Evolutionary conservation across 2,113 vertebrate genomes (phyloP).

Genomic region (Melanerpes formicivorus): DNA sequence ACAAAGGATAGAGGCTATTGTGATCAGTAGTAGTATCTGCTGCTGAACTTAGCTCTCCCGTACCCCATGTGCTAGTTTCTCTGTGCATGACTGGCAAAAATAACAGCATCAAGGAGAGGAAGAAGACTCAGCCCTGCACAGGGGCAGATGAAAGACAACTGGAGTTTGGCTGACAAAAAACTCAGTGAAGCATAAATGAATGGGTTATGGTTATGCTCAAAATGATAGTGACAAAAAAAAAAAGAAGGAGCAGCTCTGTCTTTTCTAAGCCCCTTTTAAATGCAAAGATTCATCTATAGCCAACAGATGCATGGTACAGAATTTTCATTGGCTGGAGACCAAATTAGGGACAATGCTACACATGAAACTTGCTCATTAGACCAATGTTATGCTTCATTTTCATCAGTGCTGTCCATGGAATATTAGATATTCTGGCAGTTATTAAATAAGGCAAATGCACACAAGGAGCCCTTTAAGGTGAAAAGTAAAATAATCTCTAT

Average conservation of each 20-base stretch:
- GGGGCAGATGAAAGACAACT: not conserved
- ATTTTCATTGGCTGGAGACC: conserved; percentile 42
- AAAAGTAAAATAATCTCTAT: conserved; percentile 70
- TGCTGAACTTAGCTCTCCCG: not conserved
- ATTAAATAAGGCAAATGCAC: conserved; percentile 63
- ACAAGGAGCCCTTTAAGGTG: conserved; percentile 66
- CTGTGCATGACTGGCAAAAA: not conserved
- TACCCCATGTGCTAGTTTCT: not conserved
- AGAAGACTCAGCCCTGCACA: not conserved
- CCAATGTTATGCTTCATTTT: conserved; percentile 63
- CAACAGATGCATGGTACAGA: not conserved
- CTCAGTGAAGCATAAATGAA: not conserved
- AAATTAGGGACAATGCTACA: conserved; percentile 34
- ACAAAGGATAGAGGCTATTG: not conserved
- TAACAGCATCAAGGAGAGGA: not conserved
- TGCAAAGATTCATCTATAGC: not conserved
- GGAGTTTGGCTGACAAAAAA: not conserved
- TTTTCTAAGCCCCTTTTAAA: not conserved
- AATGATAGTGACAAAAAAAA: not conserved
- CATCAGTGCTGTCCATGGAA: conserved; percentile 56
- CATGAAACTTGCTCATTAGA: conserved; percentile 28
- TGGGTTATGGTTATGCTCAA: not conserved
- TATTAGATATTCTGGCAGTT: conserved; percentile 65
- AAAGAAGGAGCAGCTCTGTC: not conserved
- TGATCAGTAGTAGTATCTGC: not conserved